A percentile compares a stretch with the other conserved stretches of the same genome.
Evolutionary conservation across 2,888 invertebrate genomes (phyloP).

Genomic region (Cylindroiulus punctatus): DNA sequence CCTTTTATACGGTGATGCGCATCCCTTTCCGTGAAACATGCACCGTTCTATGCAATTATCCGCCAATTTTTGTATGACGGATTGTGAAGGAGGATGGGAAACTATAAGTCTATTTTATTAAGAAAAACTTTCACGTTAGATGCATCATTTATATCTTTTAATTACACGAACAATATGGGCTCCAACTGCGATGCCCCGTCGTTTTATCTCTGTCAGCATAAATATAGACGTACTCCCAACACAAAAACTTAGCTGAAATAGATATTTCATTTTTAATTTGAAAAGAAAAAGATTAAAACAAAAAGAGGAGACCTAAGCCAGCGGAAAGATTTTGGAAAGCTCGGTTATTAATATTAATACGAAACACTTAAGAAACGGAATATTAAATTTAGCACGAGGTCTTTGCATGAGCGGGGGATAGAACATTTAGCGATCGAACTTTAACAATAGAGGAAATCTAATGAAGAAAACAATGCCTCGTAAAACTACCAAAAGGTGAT

Average conservation of each 20-base stretch:
- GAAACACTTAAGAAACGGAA: conserved; percentile 9
- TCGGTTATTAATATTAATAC: conserved; percentile 29
- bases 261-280: conserved; percentile 38
- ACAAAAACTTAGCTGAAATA: not conserved
- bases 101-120: not conserved
- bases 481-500: no score
- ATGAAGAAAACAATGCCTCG: not conserved
- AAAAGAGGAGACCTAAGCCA: conserved; percentile 2
- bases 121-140: conserved; percentile 11
- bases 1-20: not conserved
- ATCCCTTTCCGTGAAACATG: not conserved
- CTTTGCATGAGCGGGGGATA: not conserved
- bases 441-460: not conserved
- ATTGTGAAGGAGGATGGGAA: conserved; percentile 15
- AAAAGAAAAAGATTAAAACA: conserved; percentile 22
- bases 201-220: conserved; percentile 23
- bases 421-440: not conserved
- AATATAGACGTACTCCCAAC: not conserved
- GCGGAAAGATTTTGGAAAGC: conserved; percentile 9
- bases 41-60: conserved; percentile 22
- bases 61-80: not conserved
- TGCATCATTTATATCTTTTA: conserved; percentile 42
- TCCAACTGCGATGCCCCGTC: conserved; percentile 26
- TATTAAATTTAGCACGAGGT: not conserved
- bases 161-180: not conserved